Evolutionary conservation across 2,888 invertebrate genomes (phyloP), one percentile per base, ranked within the genome.

Genomic region (Tenthredo scrophulariae): DNA sequence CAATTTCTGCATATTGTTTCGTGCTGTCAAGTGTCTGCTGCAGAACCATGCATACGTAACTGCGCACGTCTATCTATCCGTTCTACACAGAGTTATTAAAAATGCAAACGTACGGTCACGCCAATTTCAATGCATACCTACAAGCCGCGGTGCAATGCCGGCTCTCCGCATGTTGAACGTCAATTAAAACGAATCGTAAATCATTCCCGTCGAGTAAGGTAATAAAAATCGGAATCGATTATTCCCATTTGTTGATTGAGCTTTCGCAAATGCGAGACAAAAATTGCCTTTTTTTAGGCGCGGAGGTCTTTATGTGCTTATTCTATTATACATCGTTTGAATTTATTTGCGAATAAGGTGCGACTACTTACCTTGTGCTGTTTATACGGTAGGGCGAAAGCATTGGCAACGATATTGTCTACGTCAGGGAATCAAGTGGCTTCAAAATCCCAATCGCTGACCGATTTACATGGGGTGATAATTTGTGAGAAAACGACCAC

Each of bases 401-500:
- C 26, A 62, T 62, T 13, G 62, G 62, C 10, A 26, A 10, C 62
- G 10, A 62, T 26, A 62, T 62, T 26, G 26, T 62, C 62, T 26
- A 62, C 26, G 26, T 62, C 62, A 26, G 62, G 26, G 62, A 22
- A 4, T 62, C 62, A 62, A 62, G 62, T 62, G 70, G 70, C 33
- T 37, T n/a, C 40, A n/a, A 70, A 74, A 7, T 40, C 40, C 74
- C 37, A 74, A 74, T 74, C n/a, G 74, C 26, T n/a, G 15, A 13
- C 9, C 18, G 40, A 72, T 72, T 54, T 54, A 54, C 54, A 54
- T 10, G 5, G 40, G 72, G 37, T 72, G 72, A 72, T 29, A 67
- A 67, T 72, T 37, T 72, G 72, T 72, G 72, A 72, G 72, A 72
- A 40, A 40, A 72, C 37, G 33, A 22, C n/a, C 72, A 37, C 9